A percentile compares a stretch with the other conserved stretches of the same genome.
phyloP scores from a whole-genome alignment of 2,888 invertebrate species.

The Diadromus collaris region DNA sequence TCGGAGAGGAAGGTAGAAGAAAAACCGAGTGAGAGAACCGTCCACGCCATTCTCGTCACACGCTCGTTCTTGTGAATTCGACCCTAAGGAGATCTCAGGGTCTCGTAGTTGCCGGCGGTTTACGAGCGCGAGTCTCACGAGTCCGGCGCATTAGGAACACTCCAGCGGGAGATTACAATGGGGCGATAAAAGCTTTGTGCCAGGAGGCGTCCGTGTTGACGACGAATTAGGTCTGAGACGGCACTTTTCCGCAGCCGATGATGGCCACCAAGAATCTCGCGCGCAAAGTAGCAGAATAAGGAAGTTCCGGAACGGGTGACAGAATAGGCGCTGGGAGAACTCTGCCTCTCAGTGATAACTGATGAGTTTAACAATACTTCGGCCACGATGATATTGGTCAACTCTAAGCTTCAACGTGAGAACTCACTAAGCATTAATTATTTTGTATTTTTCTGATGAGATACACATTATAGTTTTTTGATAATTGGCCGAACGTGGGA shows the following conservation, averaged over 20 bases:
- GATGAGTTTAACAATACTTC: conserved; percentile 60
- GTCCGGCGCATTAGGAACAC: conserved; percentile 49
- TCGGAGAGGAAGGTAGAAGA: conserved; percentile 1
- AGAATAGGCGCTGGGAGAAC: not conserved
- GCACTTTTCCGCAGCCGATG: not conserved
- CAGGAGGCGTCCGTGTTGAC: conserved; percentile 30
- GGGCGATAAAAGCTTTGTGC: conserved; percentile 45
- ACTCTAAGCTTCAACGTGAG: conserved; percentile 57
- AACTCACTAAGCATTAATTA: conserved; percentile 62
- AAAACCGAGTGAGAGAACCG: not conserved
- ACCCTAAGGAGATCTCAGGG: conserved; percentile 9
- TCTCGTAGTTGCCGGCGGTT: conserved; percentile 36
- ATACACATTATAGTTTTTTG: conserved; percentile 17
- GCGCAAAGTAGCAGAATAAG: not conserved
- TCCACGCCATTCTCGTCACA: not conserved
- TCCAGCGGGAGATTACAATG: conserved; percentile 46
- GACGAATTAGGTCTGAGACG: conserved; percentile 16
- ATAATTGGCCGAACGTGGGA: conserved; percentile 29
- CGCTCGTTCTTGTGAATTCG: conserved; percentile 16
- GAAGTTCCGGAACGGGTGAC: too few relatives aligned
- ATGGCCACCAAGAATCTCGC: not conserved
- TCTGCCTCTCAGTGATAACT: conserved; percentile 49
- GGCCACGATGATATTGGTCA: conserved; percentile 63
- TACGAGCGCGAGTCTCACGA: conserved; percentile 49
- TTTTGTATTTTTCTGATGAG: not conserved